phyloP scores from a whole-genome alignment of 2,797 vertebrate genomes.

The Perdix hodgsoniae region DNA sequence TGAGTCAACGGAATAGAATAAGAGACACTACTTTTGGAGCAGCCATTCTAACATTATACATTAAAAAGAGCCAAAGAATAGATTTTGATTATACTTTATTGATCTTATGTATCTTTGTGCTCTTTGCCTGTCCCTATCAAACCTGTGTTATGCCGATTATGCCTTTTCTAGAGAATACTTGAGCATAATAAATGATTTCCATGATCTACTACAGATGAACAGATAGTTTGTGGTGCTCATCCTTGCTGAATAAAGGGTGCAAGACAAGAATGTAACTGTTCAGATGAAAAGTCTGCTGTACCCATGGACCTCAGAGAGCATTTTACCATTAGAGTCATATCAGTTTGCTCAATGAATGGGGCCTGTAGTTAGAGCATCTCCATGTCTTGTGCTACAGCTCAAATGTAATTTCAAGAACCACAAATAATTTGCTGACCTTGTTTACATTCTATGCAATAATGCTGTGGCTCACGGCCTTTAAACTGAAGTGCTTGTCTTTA shows the following conservation, averaged over 20 bases:
- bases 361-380: background rate
- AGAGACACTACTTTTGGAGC: too few relatives aligned
- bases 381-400: slow-evolving; percentile 3
- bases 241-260: background rate
- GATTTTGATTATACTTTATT: too few relatives aligned
- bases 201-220: background rate
- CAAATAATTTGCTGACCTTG: slow-evolving; percentile 43
- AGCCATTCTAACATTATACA: background rate
- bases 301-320: background rate
- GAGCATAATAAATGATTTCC: background rate
- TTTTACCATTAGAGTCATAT: background rate
- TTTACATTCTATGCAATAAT: slow-evolving; percentile 61
- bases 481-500: slow-evolving; percentile 50
- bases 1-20: too few relatives aligned
- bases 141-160: background rate
- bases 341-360: background rate
- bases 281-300: background rate
- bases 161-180: background rate
- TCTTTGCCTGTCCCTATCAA: background rate
- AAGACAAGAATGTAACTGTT: accelerated
- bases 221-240: accelerated
- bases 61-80: background rate
- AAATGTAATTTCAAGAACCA: slow-evolving; percentile 42
- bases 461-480: slow-evolving; percentile 46
- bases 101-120: background rate